These are phyloP conservation scores for Xylota sylvarum DNA, from an alignment of 2,888 invertebrate species.

Conservation along the genomic window DNA sequence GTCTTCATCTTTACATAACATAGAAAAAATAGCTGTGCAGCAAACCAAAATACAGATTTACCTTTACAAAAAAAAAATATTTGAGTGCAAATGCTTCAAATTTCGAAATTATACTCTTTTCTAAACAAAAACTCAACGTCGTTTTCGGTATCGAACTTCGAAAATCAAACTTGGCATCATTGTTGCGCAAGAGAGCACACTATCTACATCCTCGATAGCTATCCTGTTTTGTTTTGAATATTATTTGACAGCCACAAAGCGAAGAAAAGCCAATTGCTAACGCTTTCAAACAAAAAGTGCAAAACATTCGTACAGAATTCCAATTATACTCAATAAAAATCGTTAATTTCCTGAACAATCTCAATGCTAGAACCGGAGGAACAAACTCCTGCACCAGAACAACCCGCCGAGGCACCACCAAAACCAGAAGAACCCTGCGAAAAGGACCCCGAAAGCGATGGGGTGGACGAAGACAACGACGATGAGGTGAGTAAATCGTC, in stretches of 20 bases:
- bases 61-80: too few relatives aligned
- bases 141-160: background rate
- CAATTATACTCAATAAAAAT: slow-evolving; percentile 62
- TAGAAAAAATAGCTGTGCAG: too few relatives aligned
- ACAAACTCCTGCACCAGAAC: slow-evolving; percentile 39
- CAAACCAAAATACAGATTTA: too few relatives aligned
- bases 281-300: slow-evolving; percentile 72
- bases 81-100: too few relatives aligned
- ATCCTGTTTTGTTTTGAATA: slow-evolving; percentile 70
- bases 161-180: slow-evolving; percentile 40
- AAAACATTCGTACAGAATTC: slow-evolving; percentile 60
- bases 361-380: slow-evolving; percentile 77
- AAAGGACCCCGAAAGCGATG: slow-evolving; percentile 86
- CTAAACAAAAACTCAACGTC: too few relatives aligned
- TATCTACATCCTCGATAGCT: background rate
- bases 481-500: slow-evolving; percentile 84
- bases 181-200: background rate
- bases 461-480: slow-evolving; percentile 86
- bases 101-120: too few relatives aligned
- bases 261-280: slow-evolving; percentile 74
- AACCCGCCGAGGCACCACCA: slow-evolving; percentile 35
- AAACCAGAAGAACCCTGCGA: slow-evolving; percentile 80
- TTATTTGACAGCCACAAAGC: slow-evolving; percentile 71
- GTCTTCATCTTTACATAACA: too few relatives aligned
- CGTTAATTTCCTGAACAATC: background rate